Evolutionary conservation across 2,113 vertebrate species (phyloP), one percentile per base, ranked within the genome.

Genomic region (Isichthys henryi): DNA sequence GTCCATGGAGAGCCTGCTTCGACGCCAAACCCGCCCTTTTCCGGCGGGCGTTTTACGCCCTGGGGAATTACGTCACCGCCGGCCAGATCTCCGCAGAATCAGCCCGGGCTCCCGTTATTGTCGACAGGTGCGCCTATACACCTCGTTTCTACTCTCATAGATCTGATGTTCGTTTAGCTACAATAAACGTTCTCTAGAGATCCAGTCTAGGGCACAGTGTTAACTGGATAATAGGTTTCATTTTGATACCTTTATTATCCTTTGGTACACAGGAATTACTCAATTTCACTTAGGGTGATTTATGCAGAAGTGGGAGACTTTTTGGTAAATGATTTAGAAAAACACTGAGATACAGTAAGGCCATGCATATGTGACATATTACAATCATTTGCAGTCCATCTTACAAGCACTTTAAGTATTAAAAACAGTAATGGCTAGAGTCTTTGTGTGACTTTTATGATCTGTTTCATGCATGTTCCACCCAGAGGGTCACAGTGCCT

Each of bases 1-100:
- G 95, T 90, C 95, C 95, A 21, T 97, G 96, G 96, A 97, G 98
- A 93, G 93, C 94, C 39, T 43, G 92, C 90, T 99, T 99, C 92
- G 98, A 98, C 92, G 93, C 94, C 2, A 95, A 98, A 88, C 96
- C 97, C 0, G 93, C 97, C 15, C 95, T 97, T 45, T 94, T 99
- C 88, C 96, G 95, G 93, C 96, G 97, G 94, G 97, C 97, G 6
- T 99, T 98, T 95, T 99, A 98, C 89, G 97, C 98, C 86, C 92
- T 98, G 0, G 97, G 97, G 91, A 99, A 99, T 93, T 99, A 99
- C 91, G 96, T 99, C 43, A 96, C 97, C 80, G 98, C 97, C 74
- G 95, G 95, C 21, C 95, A 98, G 94, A 97, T 98, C 91, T 94
- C 94, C 0, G 92, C 93, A 89, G 95, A 94, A 88, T 97, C 95